Evolutionary conservation across 2,797 vertebrate species (phyloP).

Genomic region (Pipistrellus kuhlii): DNA sequence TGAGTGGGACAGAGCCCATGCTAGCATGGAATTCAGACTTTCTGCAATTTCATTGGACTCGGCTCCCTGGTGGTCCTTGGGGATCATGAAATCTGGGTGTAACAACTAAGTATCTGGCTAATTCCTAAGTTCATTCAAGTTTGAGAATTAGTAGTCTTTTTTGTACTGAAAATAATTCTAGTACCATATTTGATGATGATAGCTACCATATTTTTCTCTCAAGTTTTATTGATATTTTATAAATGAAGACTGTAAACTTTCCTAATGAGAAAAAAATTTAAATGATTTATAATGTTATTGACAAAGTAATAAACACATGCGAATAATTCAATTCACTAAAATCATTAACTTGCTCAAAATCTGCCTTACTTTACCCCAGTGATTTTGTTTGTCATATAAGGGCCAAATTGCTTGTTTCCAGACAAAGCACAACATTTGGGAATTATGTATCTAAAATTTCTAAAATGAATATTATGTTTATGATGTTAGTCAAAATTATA

Average conservation of each 20-base stretch:
- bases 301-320: neutral
- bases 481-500: neutral
- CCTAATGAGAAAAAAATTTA: neutral
- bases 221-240: neutral
- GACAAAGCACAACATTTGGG: neutral
- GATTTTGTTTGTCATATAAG: neutral
- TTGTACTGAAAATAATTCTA: neutral
- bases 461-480: neutral
- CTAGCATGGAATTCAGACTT: too few relatives aligned
- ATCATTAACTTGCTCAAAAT: conserved; percentile 9
- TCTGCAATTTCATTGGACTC: too few relatives aligned
- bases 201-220: neutral
- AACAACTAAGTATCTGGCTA: neutral
- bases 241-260: neutral
- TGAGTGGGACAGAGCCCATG: too few relatives aligned
- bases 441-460: conserved; percentile 14
- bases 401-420: neutral
- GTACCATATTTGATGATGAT: neutral
- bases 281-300: neutral
- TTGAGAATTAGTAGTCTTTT: conserved; percentile 1
- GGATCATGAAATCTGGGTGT: too few relatives aligned
- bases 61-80: too few relatives aligned
- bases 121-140: conserved; percentile 7
- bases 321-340: neutral
- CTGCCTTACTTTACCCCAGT: neutral